Conservation (phyloP, 1,140 invertebrate genomes). For the Drosophila oshimai region DNA sequence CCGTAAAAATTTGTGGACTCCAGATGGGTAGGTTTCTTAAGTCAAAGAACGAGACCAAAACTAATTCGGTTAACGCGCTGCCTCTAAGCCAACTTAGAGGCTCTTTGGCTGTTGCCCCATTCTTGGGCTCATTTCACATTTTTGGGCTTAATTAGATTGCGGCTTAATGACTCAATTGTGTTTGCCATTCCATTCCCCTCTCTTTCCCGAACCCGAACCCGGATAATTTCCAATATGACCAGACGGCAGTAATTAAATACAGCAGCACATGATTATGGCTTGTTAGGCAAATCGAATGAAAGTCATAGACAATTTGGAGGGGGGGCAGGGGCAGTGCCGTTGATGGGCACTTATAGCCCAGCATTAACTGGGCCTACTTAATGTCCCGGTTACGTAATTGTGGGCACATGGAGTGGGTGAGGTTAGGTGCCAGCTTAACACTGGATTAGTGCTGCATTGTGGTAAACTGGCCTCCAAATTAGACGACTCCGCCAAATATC, state of each 20-base stretch:
- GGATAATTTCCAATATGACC: conserved; percentile 60
- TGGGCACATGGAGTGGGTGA: conserved; percentile 4
- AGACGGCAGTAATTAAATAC: conserved; percentile 73
- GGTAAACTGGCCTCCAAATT: conserved; percentile 15
- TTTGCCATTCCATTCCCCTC: conserved; percentile 21
- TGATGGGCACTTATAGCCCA: conserved; percentile 50
- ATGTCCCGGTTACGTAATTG: conserved; percentile 11
- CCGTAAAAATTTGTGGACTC: conserved; percentile 55
- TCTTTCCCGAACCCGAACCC: background rate
- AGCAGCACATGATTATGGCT: conserved; percentile 78
- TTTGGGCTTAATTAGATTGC: conserved; percentile 78
- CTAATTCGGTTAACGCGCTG: conserved; percentile 48
- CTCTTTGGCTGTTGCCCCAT: conserved; percentile 10
- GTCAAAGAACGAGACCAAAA: conserved; percentile 60
- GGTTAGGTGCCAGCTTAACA: conserved; percentile 36
- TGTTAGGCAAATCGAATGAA: conserved; percentile 76
- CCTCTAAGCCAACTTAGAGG: conserved; percentile 24
- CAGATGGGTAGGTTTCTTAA: conserved; percentile 12
- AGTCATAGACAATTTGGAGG: conserved; percentile 46
- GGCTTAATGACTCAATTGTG: conserved; percentile 79
- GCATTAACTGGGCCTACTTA: conserved; percentile 30
- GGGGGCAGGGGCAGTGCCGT: conserved; percentile 9
- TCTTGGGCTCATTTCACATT: conserved; percentile 58
- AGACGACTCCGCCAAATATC: background rate
- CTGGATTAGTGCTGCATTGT: conserved; percentile 31